A percentile compares a stretch with the other conserved stretches of the same genome.
Conservation (phyloP, 2,888 invertebrate genomes). For the Luffia ferchaultella region DNA sequence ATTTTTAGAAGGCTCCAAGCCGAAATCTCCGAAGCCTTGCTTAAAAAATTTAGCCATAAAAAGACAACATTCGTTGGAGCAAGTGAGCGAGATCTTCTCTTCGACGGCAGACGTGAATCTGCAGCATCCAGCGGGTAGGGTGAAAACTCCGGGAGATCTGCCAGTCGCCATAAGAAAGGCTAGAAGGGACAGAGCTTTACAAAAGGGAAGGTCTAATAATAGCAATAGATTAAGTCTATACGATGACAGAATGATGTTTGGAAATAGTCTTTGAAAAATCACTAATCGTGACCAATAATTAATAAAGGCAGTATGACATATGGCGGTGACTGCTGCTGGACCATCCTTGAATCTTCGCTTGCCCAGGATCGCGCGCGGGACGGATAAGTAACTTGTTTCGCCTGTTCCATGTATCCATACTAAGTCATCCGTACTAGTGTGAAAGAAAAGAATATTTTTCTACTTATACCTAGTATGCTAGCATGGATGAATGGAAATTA, state of each 20-base stretch:
- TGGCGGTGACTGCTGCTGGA: no score
- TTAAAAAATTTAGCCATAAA: conserved; percentile 41
- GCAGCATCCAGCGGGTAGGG: conserved; percentile 77
- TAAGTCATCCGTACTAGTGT: no score
- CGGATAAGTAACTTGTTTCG: no score
- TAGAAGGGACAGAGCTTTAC: conserved; percentile 67
- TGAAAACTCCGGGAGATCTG: conserved; percentile 84
- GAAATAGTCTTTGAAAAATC: conserved; percentile 51
- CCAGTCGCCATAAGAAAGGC: conserved; percentile 80
- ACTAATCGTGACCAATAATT: no score
- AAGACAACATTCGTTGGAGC: conserved; percentile 77
- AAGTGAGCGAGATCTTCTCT: conserved; percentile 78
- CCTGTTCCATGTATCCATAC: no score
- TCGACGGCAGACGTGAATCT: conserved; percentile 71
- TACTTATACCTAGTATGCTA: no score
- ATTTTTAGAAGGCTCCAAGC: conserved; percentile 13
- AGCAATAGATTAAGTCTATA: conserved; percentile 84
- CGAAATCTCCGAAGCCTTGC: conserved; percentile 33
- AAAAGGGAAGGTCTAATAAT: conserved; percentile 45
- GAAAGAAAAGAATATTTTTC: no score
- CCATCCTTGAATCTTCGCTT: no score
- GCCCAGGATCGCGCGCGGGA: no score
- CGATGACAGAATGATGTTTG: conserved; percentile 89
- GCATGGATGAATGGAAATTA: no score
- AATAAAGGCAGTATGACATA: no score